A percentile compares a stretch with the other conserved stretches of the same genome.
phyloP scores from a whole-genome alignment of 1,140 invertebrate genomes.

The Macrotrachela quadricornifera region DNA sequence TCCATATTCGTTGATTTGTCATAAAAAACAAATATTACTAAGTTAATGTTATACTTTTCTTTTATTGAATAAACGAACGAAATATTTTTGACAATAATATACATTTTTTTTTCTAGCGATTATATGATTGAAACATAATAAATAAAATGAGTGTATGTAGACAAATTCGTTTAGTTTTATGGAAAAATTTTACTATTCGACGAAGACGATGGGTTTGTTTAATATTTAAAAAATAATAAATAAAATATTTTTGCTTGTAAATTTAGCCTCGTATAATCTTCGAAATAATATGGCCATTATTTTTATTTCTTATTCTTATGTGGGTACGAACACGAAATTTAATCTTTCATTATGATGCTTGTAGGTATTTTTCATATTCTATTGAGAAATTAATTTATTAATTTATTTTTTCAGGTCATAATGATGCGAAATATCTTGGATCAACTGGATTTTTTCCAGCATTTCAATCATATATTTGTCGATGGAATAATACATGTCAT shows the following conservation, averaged over 20 bases:
- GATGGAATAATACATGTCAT: slow-evolving; percentile 38
- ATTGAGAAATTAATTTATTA: too few species aligned
- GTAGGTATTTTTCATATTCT: too few species aligned
- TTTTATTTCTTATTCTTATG: slow-evolving; percentile 49
- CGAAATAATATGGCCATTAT: slow-evolving; percentile 44
- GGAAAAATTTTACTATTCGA: slow-evolving; percentile 63
- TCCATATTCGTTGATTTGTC: too few species aligned
- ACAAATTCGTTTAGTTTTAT: slow-evolving; percentile 42
- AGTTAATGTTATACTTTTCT: too few species aligned
- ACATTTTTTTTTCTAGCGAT: too few species aligned
- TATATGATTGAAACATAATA: too few species aligned
- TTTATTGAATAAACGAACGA: too few species aligned
- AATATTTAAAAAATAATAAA: background rate
- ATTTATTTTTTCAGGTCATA: too few species aligned
- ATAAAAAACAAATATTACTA: too few species aligned
- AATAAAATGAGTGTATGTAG: background rate
- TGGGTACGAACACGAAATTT: slow-evolving; percentile 30
- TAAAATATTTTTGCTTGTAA: slow-evolving; percentile 6
- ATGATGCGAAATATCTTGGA: too few species aligned
- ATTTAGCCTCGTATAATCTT: slow-evolving; percentile 41
- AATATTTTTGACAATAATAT: too few species aligned
- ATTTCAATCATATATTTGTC: slow-evolving; percentile 35
- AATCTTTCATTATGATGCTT: too few species aligned
- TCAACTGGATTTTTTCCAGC: slow-evolving; percentile 38
- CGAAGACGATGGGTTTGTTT: slow-evolving; percentile 41